Conservation (phyloP, 2,888 invertebrate genomes). For the Cerastis rubricosa region DNA sequence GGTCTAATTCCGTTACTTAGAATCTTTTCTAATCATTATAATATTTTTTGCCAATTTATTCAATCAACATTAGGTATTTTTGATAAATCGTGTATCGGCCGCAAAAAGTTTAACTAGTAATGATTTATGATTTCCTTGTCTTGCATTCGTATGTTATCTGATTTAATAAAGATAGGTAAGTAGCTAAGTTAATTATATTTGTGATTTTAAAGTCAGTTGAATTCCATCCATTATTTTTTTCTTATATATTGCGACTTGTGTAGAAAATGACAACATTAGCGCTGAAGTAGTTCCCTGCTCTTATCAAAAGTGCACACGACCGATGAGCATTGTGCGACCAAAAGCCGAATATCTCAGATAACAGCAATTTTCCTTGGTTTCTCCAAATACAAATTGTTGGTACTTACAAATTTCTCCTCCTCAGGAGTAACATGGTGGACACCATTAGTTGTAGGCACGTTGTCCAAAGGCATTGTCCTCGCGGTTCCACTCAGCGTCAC, state of each 20-base stretch:
- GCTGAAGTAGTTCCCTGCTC: neutral
- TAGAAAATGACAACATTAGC: neutral
- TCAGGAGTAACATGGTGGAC: conserved; percentile 72
- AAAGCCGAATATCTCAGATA: neutral
- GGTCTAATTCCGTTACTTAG: conserved; percentile 12
- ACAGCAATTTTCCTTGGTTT: too few relatives aligned
- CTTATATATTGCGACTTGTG: neutral
- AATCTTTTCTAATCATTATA: neutral
- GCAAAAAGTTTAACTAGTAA: neutral
- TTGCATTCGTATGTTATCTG: neutral
- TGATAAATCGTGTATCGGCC: neutral
- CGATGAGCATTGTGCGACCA: neutral
- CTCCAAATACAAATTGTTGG: neutral
- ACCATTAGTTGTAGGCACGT: conserved; percentile 82
- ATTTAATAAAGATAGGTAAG: too few relatives aligned
- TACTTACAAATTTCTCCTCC: conserved; percentile 78
- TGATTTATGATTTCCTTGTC: neutral
- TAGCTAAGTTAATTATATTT: neutral
- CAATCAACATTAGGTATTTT: neutral
- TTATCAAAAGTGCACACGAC: neutral
- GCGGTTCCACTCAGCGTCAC: conserved; percentile 82
- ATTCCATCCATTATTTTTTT: neutral
- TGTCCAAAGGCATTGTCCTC: conserved; percentile 75
- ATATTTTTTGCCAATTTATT: conserved; percentile 13
- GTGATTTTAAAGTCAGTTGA: neutral